phyloP scores from a whole-genome alignment of 1,140 invertebrate species.

The Hermatobates lingyangjiaoensis region DNA sequence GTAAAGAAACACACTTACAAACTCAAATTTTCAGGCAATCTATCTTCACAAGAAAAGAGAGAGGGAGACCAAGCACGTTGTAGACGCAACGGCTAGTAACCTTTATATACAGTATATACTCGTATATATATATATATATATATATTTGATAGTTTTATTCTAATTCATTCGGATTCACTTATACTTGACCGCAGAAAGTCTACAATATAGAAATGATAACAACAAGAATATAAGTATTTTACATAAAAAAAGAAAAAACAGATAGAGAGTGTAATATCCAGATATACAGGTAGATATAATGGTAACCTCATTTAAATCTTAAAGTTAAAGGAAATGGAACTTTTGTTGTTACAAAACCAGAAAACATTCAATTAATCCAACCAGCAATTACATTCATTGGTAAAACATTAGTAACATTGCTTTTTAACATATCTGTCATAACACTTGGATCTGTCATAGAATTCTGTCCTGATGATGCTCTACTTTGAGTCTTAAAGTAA shows the following conservation, averaged over 20 bases:
- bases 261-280: too few species aligned
- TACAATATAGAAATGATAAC: too few species aligned
- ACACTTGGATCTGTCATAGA: slow-evolving; percentile 94
- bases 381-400: slow-evolving; percentile 98
- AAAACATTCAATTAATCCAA: slow-evolving; percentile 99
- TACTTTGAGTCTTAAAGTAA: slow-evolving; percentile 80
- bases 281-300: neutral
- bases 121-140: too few species aligned
- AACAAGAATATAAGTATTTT: neutral
- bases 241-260: slow-evolving; percentile 1
- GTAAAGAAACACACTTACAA: too few species aligned
- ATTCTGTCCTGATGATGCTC: slow-evolving; percentile 66
- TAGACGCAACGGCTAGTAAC: too few species aligned
- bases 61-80: too few species aligned
- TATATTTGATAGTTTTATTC: too few species aligned
- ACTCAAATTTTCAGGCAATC: too few species aligned
- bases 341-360: slow-evolving; percentile 53
- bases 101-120: too few species aligned
- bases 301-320: slow-evolving; percentile 93
- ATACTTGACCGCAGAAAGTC: too few species aligned
- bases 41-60: too few species aligned
- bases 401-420: slow-evolving; percentile 92
- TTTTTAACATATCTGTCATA: slow-evolving; percentile 99
- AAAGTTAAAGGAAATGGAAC: slow-evolving; percentile 96
- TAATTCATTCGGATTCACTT: too few species aligned